Evolutionary conservation across 30 jellyfish, hydroid and myxozoan genomes (phyloP).

Genomic region (Hydra vulgaris): DNA sequence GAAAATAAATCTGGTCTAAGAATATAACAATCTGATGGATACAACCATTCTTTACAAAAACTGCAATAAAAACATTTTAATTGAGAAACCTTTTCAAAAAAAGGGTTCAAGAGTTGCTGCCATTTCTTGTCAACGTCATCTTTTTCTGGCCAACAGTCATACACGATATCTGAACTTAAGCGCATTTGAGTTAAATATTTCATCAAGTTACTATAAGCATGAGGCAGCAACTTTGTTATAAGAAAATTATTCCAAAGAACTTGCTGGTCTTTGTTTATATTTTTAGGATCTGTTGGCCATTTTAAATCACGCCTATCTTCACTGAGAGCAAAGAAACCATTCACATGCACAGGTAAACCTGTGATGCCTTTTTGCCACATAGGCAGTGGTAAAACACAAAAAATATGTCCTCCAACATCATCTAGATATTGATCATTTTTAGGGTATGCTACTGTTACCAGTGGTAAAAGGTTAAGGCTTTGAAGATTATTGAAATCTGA

Average conservation of each 20-base stretch:
- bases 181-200: neutral
- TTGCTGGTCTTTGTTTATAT: constrained; percentile 27
- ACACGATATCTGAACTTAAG: constrained; percentile 6
- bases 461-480: constrained; percentile 42
- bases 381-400: constrained; percentile 67
- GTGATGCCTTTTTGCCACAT: constrained; percentile 29
- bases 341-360: constrained; percentile 71
- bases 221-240: constrained; percentile 31
- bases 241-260: constrained; percentile 49
- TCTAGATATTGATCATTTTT: neutral
- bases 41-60: neutral
- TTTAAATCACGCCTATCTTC: constrained; percentile 66
- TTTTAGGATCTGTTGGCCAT: constrained; percentile 38
- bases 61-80: neutral
- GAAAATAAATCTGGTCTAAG: neutral
- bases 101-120: constrained; percentile 15
- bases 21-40: neutral
- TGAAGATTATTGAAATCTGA: neutral
- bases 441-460: constrained; percentile 47
- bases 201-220: constrained; percentile 31
- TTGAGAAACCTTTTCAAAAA: constrained; percentile 12
- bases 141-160: constrained; percentile 31
- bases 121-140: constrained; percentile 46
- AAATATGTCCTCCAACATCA: constrained; percentile 53
- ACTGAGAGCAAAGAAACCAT: constrained; percentile 72